Base-by-base conservation (phyloP, 2,797 vertebrate genomes). In the Petrocephalus sullivani region DNA sequence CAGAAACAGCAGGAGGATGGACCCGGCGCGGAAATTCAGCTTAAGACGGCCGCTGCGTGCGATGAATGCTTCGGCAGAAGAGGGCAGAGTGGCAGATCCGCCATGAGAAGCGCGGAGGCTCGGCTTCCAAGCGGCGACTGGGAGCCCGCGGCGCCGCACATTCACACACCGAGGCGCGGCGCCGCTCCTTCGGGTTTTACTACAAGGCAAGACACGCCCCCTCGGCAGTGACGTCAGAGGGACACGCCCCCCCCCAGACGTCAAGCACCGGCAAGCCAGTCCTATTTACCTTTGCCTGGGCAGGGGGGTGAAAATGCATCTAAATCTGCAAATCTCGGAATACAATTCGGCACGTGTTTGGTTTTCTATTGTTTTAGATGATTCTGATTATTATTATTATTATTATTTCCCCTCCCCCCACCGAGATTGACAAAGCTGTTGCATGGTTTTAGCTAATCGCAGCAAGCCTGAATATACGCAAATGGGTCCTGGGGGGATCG, bases 191-290 rank as follows among this genome's bases (percentile, higher is more conserved):
- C 89, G 88, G 88, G 92, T 91, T 93, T 93, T 89, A 93, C 90
- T 85, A 87, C 53, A 21, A 85, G 8, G 64, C 60, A 90, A 49
- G 88, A 71, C 85, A 92, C 94, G 91, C 94, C 93, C 90, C 89
- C 89, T 19, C 89, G 87, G 12, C 92, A 86, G 78, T 89, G 58
- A 91, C 94, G 90, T 92, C 95, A 91, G 87, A 86, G 90, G 90
- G 56, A 78, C 87, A 89, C 88, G 90, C 90, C 88, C 90, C 88
- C 90, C 3, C 1, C 85, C 88, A 4, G 89, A 89, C 93, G 91
- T 95, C 94, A 91, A 51, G 88, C 86, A 41, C 87, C 28, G 64
- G 84, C 89, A 37, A 33, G 28, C 54, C 56, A 86, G 23, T 37
- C 56, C 14, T 23, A 41, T 57, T 58, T 41, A 54, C 51, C 54